Percentiles rank a stretch among this genome's conserved stretches.
Evolutionary conservation across 1,140 invertebrate genomes (phyloP).

Genomic region (Amyelois transitella): DNA sequence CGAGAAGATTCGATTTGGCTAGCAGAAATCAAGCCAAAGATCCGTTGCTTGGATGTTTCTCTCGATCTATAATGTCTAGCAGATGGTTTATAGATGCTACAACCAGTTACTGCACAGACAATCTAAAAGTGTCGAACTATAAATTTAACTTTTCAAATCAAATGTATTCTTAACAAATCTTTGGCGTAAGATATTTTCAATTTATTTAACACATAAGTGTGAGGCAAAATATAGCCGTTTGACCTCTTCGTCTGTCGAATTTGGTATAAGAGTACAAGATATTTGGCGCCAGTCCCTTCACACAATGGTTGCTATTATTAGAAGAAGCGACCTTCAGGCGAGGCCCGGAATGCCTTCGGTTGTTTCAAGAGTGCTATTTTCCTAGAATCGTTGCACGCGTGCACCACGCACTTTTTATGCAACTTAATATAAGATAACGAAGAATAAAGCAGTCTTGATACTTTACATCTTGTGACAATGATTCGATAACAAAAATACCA

Average conservation of each 20-base stretch:
- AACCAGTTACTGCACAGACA: neutral
- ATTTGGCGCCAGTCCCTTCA: constrained; percentile 22
- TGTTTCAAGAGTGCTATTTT: constrained; percentile 51
- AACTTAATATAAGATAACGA: constrained; percentile 19
- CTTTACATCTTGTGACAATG: constrained; percentile 9
- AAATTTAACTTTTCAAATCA: neutral
- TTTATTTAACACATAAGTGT: neutral
- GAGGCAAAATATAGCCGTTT: neutral
- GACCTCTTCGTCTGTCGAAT: neutral
- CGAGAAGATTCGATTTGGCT: constrained; percentile 15
- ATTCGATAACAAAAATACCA: no score
- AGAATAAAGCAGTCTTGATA: constrained; percentile 19
- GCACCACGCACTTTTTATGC: constrained; percentile 51
- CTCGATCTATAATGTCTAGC: constrained; percentile 52
- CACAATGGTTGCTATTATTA: constrained; percentile 36
- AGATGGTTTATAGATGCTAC: constrained; percentile 48
- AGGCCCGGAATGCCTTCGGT: constrained; percentile 39
- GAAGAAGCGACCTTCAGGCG: constrained; percentile 54
- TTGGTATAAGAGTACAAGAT: neutral
- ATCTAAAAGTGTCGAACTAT: neutral
- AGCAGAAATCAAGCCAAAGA: constrained; percentile 28
- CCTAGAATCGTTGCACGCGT: constrained; percentile 53
- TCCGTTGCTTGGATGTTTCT: constrained; percentile 57
- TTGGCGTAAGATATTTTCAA: no score
- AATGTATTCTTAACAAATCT: neutral